Evolutionary conservation across 1,140 invertebrate genomes (phyloP), one percentile per base, ranked within the genome.

Genomic region (Achatina immaculata): DNA sequence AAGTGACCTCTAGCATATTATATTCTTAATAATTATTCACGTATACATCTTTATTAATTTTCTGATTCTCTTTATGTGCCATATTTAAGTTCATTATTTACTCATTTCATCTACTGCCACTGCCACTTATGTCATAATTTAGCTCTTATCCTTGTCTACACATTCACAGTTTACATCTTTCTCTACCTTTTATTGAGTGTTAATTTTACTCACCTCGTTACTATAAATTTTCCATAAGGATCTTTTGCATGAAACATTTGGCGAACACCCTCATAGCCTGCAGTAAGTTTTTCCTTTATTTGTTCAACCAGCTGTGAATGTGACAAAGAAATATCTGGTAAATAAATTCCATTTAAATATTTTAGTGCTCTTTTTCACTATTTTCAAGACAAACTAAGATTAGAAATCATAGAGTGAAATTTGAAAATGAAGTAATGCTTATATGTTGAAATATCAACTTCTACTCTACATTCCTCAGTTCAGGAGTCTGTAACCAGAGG

Each of bases 181-280:
- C n/a, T n/a, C n/a, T n/a, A n/a, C n/a, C n/a, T n/a, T n/a, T n/a
- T n/a, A n/a, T n/a, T n/a, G n/a, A n/a, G n/a, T n/a, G n/a, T n/a
- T n/a, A n/a, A n/a, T n/a, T n/a, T n/a, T n/a, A n/a, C 66, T 72
- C 51, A 85, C 84, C 74, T 83, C 16, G 84, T 80, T 9, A 85
- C 80, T 28, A 69, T 81, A 28, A 73, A 83, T 31, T 83, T 45
- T 14, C 84, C 84, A 45, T 72, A 82, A 0, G 84, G 82, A 51
- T 85, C 84, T 28, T 82, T 85, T 28, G 82, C 80, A 48, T 80
- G 80, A 55, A 85, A 85, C 80, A 85, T 69, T 55, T 85, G 82
- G 14, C 78, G 48, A 34, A 85, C 42, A 43, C 80, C 84, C 65
- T 80, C 81, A 55, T 68, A 82, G 28, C 82, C 84, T 42, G 82